phyloP scores from a whole-genome alignment of 2,113 vertebrate genomes.

The Pelusios castaneus region DNA sequence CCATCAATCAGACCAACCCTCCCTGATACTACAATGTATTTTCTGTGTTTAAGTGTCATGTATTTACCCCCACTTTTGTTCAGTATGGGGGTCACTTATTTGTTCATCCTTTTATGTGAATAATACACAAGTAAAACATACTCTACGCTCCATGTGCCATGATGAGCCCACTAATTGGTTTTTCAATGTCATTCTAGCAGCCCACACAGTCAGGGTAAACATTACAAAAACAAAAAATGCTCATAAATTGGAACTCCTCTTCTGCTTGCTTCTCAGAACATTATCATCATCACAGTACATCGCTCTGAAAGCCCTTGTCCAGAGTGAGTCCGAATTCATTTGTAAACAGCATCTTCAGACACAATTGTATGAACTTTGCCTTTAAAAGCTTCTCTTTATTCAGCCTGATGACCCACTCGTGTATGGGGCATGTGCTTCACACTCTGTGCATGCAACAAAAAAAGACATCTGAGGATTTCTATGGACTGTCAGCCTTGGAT shows the following conservation, averaged over 20 bases:
- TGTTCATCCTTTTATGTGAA: conserved; percentile 6
- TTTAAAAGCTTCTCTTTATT: conserved; percentile 39
- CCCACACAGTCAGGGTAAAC: conserved; percentile 30
- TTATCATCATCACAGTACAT: neutral
- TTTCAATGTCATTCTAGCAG: conserved; percentile 29
- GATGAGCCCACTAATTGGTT: conserved; percentile 12
- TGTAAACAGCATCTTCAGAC: conserved; percentile 26
- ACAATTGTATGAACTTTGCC: conserved; percentile 11
- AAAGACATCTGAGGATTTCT: conserved; percentile 25
- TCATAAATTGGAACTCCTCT: neutral
- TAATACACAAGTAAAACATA: conserved; percentile 1
- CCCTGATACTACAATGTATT: neutral
- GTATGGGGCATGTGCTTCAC: neutral
- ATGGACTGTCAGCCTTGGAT: conserved; percentile 21
- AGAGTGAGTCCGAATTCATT: neutral
- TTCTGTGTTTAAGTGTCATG: neutral
- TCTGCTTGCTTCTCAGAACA: neutral
- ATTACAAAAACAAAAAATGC: conserved; percentile 9
- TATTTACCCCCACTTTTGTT: neutral
- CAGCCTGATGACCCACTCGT: neutral
- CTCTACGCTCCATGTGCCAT: neutral
- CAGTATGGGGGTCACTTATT: neutral
- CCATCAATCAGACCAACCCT: neutral
- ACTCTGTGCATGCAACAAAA: neutral
- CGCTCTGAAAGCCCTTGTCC: conserved; percentile 9